phyloP scores from a whole-genome alignment of 64 coral and sea anemone species.

The Pocillopora damicornis region DNA sequence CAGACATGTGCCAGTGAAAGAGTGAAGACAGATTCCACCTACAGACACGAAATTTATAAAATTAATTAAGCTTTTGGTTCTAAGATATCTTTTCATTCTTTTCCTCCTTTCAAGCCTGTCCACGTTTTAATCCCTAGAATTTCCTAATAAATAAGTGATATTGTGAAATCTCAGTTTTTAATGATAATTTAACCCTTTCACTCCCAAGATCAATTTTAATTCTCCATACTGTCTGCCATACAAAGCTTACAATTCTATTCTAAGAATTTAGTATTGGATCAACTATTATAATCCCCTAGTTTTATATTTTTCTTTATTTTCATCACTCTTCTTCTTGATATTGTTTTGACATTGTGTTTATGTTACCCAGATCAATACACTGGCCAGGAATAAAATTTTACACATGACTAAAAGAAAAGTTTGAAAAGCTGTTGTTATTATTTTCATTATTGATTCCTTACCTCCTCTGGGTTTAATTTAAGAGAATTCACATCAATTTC shows the following conservation, averaged over 20 bases:
- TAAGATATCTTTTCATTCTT: background rate
- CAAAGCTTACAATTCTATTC: too few species aligned
- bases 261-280: too few species aligned
- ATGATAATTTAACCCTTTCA: background rate
- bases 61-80: background rate
- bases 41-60: background rate
- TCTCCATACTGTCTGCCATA: background rate
- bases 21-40: conserved; percentile 85
- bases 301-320: too few species aligned
- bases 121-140: too few species aligned
- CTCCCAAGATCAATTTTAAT: background rate
- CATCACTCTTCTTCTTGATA: too few species aligned
- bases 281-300: too few species aligned
- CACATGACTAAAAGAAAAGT: background rate
- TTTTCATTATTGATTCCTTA: background rate
- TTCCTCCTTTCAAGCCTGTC: too few species aligned
- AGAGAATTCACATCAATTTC: conserved; percentile 75
- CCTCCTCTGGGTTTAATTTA: conserved; percentile 68
- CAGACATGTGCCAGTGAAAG: conserved; percentile 48
- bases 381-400: too few species aligned
- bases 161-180: background rate
- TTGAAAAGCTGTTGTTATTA: background rate
- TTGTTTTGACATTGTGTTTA: too few species aligned
- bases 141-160: too few species aligned
- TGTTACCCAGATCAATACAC: too few species aligned